These are phyloP conservation scores for Malurus alboscapulatus DNA, from an alignment of 2,113 vertebrate species.

Conservation along the genomic window DNA sequence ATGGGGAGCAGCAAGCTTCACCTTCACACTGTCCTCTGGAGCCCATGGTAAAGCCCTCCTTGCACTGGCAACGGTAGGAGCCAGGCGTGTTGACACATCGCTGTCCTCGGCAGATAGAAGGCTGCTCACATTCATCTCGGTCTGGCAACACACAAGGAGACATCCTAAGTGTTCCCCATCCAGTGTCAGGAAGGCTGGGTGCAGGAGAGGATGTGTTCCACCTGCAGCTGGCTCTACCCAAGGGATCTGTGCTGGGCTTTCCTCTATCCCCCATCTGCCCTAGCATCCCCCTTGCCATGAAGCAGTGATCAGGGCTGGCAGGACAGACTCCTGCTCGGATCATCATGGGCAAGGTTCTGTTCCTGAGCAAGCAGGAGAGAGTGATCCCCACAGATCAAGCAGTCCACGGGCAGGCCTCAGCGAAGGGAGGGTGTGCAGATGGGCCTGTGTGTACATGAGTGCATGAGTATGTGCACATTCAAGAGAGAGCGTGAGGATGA, in stretches of 20 bases:
- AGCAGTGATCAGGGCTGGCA: background rate
- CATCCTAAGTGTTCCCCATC: background rate
- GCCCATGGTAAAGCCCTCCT: constrained; percentile 79
- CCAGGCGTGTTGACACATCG: constrained; percentile 86
- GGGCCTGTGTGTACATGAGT: no score
- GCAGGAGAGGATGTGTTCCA: background rate
- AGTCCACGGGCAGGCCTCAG: background rate
- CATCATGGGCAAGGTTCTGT: background rate
- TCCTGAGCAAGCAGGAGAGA: background rate
- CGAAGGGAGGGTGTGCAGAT: background rate
- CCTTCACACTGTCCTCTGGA: constrained; percentile 86
- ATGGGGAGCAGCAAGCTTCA: constrained; percentile 44
- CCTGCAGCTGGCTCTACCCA: background rate
- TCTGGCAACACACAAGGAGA: constrained; percentile 73
- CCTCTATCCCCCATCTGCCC: background rate
- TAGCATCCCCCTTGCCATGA: background rate
- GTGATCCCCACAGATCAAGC: background rate
- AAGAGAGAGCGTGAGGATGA: fast-evolving
- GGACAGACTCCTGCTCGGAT: background rate
- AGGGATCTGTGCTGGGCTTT: background rate
- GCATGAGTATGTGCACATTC: background rate
- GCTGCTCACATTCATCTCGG: constrained; percentile 85
- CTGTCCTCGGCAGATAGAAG: constrained; percentile 80
- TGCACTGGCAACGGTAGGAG: constrained; percentile 88
- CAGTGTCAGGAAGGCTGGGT: background rate